A percentile compares a stretch with the other conserved stretches of the same genome.
These are phyloP conservation scores for Acanthosepion pharaonis DNA, from an alignment of 2,888 invertebrate genomes.

Conservation along the genomic window DNA sequence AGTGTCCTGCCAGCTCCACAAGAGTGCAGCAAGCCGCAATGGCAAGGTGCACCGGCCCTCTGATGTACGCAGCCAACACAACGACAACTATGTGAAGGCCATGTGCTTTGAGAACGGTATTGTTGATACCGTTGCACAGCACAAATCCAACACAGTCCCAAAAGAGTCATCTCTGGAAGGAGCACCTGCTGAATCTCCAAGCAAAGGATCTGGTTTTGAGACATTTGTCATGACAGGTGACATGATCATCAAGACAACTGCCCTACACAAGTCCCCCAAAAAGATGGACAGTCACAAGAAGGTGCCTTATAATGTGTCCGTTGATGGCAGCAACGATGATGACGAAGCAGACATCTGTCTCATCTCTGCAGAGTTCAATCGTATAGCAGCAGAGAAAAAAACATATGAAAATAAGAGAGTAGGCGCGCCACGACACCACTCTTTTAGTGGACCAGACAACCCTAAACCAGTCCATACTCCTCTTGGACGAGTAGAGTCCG, in stretches of 20 bases:
- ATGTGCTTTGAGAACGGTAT: constrained; percentile 55
- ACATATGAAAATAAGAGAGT: not conserved
- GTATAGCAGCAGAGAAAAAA: constrained; percentile 46
- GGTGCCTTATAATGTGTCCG: constrained; percentile 41
- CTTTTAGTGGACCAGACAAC: constrained; percentile 43
- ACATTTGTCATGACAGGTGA: constrained; percentile 97
- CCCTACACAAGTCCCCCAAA: constrained; percentile 72
- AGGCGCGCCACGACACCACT: constrained; percentile 36
- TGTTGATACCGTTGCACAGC: constrained; percentile 43
- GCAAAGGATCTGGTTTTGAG: constrained; percentile 67
- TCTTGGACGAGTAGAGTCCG: constrained; percentile 46
- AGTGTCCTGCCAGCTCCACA: constrained; percentile 49
- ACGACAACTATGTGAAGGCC: constrained; percentile 48
- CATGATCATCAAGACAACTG: constrained; percentile 91
- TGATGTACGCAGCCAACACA: constrained; percentile 46
- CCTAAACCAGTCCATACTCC: constrained; percentile 42
- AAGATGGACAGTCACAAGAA: constrained; percentile 48
- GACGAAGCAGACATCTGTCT: constrained; percentile 42
- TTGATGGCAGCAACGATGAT: constrained; percentile 46
- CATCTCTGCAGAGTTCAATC: constrained; percentile 45
- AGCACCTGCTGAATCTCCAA: constrained; percentile 50
- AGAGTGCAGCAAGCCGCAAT: constrained; percentile 45
- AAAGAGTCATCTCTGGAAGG: constrained; percentile 43
- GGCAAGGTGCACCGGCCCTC: constrained; percentile 50
- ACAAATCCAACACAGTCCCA: constrained; percentile 44